These are phyloP conservation scores for Mimas tiliae DNA, from an alignment of 2,888 invertebrate genomes.

Conservation along the genomic window DNA sequence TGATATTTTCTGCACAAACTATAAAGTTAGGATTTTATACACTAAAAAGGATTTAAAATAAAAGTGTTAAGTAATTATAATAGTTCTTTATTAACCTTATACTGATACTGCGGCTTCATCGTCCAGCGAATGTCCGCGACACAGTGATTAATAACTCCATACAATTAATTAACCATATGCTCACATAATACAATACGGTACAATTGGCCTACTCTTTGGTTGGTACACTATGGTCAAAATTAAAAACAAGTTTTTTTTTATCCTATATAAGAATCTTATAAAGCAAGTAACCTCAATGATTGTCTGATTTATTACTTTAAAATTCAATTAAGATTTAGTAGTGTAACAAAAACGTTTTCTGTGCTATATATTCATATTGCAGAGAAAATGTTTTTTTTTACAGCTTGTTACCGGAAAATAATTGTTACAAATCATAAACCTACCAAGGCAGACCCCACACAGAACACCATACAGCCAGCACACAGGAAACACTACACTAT, in stretches of 20 bases:
- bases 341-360: too few species aligned
- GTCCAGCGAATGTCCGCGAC: slow-evolving; percentile 71
- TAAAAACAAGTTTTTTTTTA: background rate
- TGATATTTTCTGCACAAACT: too few species aligned
- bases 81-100: slow-evolving; percentile 60
- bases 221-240: slow-evolving; percentile 2
- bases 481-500: too few species aligned
- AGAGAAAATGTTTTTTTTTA: background rate
- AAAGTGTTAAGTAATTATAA: slow-evolving; percentile 42
- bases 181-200: slow-evolving; percentile 11
- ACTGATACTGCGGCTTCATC: slow-evolving; percentile 59
- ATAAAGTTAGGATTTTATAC: too few species aligned
- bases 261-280: background rate
- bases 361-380: too few species aligned
- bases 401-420: background rate
- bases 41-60: slow-evolving; percentile 26
- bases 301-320: background rate
- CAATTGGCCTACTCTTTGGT: slow-evolving; percentile 27
- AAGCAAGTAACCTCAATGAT: background rate
- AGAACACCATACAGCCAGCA: too few species aligned
- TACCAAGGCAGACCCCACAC: background rate
- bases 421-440: slow-evolving; percentile 6
- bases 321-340: background rate
- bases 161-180: slow-evolving; percentile 32
- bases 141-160: slow-evolving; percentile 22